Percentiles rank a stretch among this genome's conserved stretches.
Conservation (phyloP, 2,113 vertebrate species). For the Nothobranchius kuhntae region DNA sequence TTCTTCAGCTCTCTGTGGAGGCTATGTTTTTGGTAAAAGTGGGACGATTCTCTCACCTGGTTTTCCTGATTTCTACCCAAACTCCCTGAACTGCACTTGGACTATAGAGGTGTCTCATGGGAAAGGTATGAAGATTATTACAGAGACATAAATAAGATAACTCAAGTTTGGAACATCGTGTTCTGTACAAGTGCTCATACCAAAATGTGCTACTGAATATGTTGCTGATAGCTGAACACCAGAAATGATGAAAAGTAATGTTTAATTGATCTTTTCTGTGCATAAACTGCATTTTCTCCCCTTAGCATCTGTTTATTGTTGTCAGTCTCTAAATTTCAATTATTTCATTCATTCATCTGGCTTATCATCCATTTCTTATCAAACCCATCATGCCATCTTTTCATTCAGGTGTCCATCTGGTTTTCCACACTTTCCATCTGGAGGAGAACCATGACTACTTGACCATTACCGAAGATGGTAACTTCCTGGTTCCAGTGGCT, state of each 20-base stretch:
- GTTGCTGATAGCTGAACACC: neutral
- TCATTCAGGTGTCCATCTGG: conserved; percentile 88
- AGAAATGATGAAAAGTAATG: neutral
- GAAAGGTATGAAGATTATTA: conserved; percentile 83
- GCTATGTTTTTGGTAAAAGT: conserved; percentile 89
- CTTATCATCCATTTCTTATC: neutral
- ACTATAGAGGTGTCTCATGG: conserved; percentile 97
- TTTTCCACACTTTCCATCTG: conserved; percentile 97
- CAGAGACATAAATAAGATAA: neutral
- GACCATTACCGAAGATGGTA: conserved; percentile 92
- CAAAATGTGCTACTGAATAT: neutral
- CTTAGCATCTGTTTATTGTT: neutral
- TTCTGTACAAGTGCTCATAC: neutral
- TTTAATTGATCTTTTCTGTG: neutral
- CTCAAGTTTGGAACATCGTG: neutral
- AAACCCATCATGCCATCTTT: conserved; percentile 12
- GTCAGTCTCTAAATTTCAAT: neutral
- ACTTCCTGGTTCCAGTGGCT: conserved; percentile 89
- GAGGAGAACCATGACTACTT: conserved; percentile 98
- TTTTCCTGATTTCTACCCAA: conserved; percentile 98
- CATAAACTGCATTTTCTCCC: neutral
- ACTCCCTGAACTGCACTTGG: conserved; percentile 98
- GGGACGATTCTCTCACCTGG: conserved; percentile 95
- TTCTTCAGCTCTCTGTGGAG: conserved; percentile 90
- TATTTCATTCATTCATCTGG: conserved; percentile 1